These are phyloP conservation scores for Caerostris extrusa DNA, from an alignment of 1,140 invertebrate genomes.

Conservation along the genomic window DNA sequence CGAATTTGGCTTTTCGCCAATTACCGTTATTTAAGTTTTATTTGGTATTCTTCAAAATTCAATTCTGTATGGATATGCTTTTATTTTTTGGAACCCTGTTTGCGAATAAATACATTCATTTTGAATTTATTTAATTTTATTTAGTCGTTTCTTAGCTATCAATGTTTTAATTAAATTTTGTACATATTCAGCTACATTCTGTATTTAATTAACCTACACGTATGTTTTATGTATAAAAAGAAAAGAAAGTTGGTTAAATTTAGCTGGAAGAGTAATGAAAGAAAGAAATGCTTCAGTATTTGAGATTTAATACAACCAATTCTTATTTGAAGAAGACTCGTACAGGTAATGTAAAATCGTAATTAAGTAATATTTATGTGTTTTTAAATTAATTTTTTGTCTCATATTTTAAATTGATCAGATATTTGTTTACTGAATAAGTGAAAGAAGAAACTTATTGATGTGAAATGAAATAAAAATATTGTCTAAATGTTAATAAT, in stretches of 20 bases:
- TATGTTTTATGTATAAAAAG: not conserved
- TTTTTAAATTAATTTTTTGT: no score
- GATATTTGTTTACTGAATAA: no score
- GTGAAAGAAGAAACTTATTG: no score
- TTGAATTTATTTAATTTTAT: not conserved
- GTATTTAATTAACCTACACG: not conserved
- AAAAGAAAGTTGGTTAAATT: not conserved
- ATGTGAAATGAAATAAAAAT: no score
- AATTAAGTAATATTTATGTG: no score
- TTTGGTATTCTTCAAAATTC: constrained; percentile 7
- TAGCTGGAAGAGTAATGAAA: not conserved
- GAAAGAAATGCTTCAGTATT: not conserved
- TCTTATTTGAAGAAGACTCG: not conserved
- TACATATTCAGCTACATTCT: constrained; percentile 26
- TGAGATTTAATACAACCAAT: not conserved
- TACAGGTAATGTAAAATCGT: not conserved
- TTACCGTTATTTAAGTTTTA: constrained; percentile 18
- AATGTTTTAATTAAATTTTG: not conserved
- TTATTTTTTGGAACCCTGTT: not conserved
- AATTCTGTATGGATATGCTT: not conserved
- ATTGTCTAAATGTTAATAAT: no score
- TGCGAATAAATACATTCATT: not conserved
- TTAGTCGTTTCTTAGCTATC: not conserved
- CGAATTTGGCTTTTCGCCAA: constrained; percentile 13
- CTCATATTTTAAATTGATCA: no score